Percentiles rank a stretch among this genome's conserved stretches.
phyloP scores from a whole-genome alignment of 2,888 invertebrate species.

The Camptogramma bilineatum region DNA sequence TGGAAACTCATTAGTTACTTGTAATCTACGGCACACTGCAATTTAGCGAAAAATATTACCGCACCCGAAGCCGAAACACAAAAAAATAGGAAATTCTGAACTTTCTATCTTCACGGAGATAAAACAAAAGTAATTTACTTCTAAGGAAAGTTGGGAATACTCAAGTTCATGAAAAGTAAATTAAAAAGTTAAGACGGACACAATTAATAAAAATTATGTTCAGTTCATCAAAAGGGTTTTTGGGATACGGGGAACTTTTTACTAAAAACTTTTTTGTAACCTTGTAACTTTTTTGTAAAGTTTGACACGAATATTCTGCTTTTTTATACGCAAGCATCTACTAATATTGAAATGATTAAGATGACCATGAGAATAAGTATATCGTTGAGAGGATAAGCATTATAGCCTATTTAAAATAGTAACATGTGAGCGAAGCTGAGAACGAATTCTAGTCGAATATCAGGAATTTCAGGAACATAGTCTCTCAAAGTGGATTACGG shows the following conservation, averaged over 20 bases:
- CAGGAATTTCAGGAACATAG: neutral
- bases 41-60: slow-evolving; percentile 37
- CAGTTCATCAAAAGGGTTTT: slow-evolving; percentile 20
- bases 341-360: too few species aligned
- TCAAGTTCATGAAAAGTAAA: slow-evolving; percentile 24
- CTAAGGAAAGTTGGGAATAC: slow-evolving; percentile 19
- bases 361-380: too few species aligned
- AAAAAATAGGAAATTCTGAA: slow-evolving; percentile 21
- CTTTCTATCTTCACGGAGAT: slow-evolving; percentile 20
- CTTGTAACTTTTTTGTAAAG: slow-evolving; percentile 1
- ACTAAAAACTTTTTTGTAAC: neutral
- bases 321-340: neutral
- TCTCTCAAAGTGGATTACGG: slow-evolving; percentile 18
- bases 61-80: slow-evolving; percentile 11
- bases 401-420: too few species aligned
- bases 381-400: too few species aligned
- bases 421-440: too few species aligned
- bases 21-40: slow-evolving; percentile 46
- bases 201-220: slow-evolving; percentile 28
- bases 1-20: slow-evolving; percentile 53
- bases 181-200: slow-evolving; percentile 29
- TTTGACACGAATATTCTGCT: neutral
- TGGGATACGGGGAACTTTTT: slow-evolving; percentile 5
- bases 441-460: too few species aligned
- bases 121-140: slow-evolving; percentile 35